These are phyloP conservation scores for Paralinhomoeus sp. DNA, from an alignment of 2,888 invertebrate genomes.

Conservation along the genomic window DNA sequence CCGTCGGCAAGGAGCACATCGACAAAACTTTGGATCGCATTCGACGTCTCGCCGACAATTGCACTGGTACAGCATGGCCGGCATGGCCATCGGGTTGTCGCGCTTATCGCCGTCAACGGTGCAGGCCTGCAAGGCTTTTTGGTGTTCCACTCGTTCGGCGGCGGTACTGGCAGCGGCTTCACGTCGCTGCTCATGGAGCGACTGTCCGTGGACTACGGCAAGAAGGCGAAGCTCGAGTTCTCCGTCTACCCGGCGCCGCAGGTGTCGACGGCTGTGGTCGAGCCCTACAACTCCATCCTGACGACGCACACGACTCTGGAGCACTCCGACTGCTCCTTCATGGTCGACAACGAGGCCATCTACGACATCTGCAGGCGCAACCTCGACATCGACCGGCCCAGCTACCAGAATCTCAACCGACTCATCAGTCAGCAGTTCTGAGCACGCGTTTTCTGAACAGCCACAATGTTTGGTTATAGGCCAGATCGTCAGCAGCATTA, in stretches of 20 bases:
- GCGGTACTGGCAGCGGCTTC: too few species aligned
- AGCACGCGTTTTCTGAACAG: too few species aligned
- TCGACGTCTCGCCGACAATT: constrained; percentile 52
- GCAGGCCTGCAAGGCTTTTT: constrained; percentile 53
- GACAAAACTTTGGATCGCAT: constrained; percentile 53
- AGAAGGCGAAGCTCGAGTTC: constrained; percentile 66
- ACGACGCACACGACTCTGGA: constrained; percentile 82
- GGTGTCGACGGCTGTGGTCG: constrained; percentile 69
- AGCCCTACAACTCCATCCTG: constrained; percentile 83
- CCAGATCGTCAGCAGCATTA: constrained; percentile 48
- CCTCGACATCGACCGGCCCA: constrained; percentile 34
- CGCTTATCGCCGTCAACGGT: too few species aligned
- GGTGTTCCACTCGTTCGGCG: constrained; percentile 63
- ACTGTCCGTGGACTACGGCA: constrained; percentile 55
- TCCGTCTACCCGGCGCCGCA: constrained; percentile 74
- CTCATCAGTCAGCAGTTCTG: too few species aligned
- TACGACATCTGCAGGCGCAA: constrained; percentile 69
- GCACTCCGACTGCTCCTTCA: constrained; percentile 86
- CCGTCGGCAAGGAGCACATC: too few species aligned
- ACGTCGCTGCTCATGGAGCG: constrained; percentile 65
- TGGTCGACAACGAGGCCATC: too few species aligned
- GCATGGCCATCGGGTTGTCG: too few species aligned
- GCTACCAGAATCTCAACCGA: not conserved
- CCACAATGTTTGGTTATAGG: too few species aligned
- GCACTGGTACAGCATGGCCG: too few species aligned